These are phyloP conservation scores for Semnopithecus entellus DNA, from an alignment of 2,113 vertebrate species.

Conservation along the genomic window DNA sequence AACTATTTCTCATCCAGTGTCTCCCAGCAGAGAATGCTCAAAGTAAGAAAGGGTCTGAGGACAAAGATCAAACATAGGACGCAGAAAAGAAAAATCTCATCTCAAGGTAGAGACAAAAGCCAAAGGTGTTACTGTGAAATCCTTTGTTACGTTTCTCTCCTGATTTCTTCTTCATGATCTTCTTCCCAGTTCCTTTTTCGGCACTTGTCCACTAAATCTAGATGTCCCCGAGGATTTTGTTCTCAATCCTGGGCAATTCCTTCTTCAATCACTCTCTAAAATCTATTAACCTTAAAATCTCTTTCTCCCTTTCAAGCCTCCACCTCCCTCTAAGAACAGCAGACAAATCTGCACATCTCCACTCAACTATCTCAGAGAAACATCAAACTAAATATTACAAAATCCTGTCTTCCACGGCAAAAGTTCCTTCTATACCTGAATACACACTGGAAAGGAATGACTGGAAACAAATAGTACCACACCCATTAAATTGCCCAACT, in stretches of 20 bases:
- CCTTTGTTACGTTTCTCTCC: not conserved
- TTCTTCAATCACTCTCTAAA: not conserved
- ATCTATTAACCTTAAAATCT: slow-evolving; percentile 4
- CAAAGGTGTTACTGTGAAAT: not conserved
- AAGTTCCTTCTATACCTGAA: not conserved
- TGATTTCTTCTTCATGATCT: slow-evolving; percentile 3
- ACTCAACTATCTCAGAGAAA: not conserved
- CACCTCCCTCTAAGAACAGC: not conserved
- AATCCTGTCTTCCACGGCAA: not conserved
- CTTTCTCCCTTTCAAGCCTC: not conserved
- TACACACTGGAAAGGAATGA: not conserved
- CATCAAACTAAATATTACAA: not conserved
- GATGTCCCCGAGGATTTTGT: not conserved
- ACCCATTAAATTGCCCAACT: not conserved
- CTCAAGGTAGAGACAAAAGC: not conserved
- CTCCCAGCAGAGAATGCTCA: not conserved
- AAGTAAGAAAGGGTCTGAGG: slow-evolving; percentile 8
- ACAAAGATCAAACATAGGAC: slow-evolving; percentile 17
- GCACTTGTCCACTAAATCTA: not conserved
- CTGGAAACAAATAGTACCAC: not conserved
- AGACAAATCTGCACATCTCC: not conserved
- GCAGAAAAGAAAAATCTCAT: not conserved
- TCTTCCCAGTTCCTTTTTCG: not conserved
- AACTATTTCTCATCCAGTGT: slow-evolving; percentile 47
- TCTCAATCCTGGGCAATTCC: not conserved